phyloP scores from a whole-genome alignment of 2,888 invertebrate genomes.

The Octodonta nipae region DNA sequence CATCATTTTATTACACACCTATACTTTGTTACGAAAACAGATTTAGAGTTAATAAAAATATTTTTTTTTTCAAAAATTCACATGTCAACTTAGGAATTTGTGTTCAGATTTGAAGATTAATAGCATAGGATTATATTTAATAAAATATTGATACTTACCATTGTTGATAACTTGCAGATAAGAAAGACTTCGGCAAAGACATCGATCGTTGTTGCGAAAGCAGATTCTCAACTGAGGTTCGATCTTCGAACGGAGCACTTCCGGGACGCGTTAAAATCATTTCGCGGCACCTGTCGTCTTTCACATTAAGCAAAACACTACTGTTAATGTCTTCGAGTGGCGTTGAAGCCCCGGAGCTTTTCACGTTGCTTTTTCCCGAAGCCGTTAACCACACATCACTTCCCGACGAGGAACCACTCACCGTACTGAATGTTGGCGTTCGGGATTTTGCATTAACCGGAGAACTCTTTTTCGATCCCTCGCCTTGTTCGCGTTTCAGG shows the following conservation, averaged over 20 bases:
- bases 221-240: neutral
- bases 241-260: neutral
- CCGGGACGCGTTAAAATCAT: neutral
- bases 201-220: conserved; percentile 39
- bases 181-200: conserved; percentile 41
- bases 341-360: conserved; percentile 40
- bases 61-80: no score
- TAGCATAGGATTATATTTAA: no score
- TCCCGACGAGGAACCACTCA: conserved; percentile 36
- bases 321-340: conserved; percentile 41
- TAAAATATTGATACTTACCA: no score
- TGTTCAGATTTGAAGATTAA: no score
- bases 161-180: conserved; percentile 26
- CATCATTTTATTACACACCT: no score
- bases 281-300: conserved; percentile 25
- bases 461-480: no score
- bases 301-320: conserved; percentile 13
- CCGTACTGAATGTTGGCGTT: conserved; percentile 11
- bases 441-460: conserved; percentile 20
- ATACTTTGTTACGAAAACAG: no score
- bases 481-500: conserved; percentile 10
- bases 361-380: conserved; percentile 35
- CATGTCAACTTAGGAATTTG: no score
- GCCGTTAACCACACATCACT: conserved; percentile 43
- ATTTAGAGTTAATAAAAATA: no score